These are phyloP conservation scores for Loxodonta africana DNA, from an alignment of 2,113 vertebrate genomes.

Conservation along the genomic window DNA sequence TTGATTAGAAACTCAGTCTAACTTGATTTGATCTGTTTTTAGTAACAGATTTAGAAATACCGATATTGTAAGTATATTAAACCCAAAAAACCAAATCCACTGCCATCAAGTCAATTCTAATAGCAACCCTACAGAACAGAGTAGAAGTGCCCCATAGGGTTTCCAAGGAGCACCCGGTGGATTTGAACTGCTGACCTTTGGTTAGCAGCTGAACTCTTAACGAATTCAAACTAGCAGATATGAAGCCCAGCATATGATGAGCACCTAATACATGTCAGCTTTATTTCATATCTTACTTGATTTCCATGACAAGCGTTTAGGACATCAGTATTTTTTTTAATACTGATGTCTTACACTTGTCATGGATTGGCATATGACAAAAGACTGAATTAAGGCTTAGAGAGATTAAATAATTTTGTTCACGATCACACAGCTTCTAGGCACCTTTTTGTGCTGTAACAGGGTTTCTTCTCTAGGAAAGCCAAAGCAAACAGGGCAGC, in stretches of 20 bases:
- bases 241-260: background rate
- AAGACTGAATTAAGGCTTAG: too few relatives aligned
- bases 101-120: too few relatives aligned
- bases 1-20: conserved; percentile 33
- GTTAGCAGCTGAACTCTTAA: too few relatives aligned
- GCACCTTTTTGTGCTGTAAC: background rate
- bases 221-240: background rate
- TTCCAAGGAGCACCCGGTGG: too few relatives aligned
- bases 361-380: background rate
- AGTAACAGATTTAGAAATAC: conserved; percentile 11
- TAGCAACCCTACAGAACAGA: too few relatives aligned
- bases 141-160: too few relatives aligned
- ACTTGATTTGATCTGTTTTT: conserved; percentile 4
- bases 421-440: background rate
- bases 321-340: background rate
- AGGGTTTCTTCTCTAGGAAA: background rate
- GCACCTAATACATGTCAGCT: background rate
- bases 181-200: too few relatives aligned
- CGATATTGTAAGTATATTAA: background rate
- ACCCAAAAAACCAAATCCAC: too few relatives aligned
- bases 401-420: background rate
- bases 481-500: background rate
- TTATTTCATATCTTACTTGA: background rate
- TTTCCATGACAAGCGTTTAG: background rate
- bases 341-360: too few relatives aligned